phyloP scores from a whole-genome alignment of 2,113 vertebrate genomes.

The Microtus ochrogaster region DNA sequence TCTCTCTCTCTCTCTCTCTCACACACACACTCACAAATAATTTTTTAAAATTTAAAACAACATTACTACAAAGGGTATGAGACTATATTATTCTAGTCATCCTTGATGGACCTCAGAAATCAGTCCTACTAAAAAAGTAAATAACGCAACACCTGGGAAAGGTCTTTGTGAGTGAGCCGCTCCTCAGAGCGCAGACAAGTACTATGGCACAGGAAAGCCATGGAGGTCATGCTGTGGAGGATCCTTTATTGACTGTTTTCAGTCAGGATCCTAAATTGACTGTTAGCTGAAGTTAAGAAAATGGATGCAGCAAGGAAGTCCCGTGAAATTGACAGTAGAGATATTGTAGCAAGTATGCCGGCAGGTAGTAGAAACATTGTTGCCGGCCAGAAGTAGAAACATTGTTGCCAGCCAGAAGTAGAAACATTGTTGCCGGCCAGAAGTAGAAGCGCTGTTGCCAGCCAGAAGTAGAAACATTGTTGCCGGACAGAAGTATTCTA shows the following conservation, averaged over 20 bases:
- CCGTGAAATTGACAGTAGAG: conserved; percentile 70
- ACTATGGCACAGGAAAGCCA: conserved; percentile 36
- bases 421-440: background rate
- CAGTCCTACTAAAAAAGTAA: conserved; percentile 53
- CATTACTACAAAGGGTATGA: conserved; percentile 72
- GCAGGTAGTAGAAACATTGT: conserved; percentile 68
- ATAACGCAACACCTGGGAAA: conserved; percentile 69
- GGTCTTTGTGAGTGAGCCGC: conserved; percentile 64
- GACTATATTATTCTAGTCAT: conserved; percentile 72
- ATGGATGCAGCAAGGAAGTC: conserved; percentile 63
- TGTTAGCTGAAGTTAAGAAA: conserved; percentile 71
- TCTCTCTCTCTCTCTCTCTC: too few relatives aligned
- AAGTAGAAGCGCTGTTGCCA: conserved; percentile 33
- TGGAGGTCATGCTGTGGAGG: conserved; percentile 69
- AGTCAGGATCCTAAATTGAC: conserved; percentile 56
- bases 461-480: conserved; percentile 63
- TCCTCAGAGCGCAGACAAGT: conserved; percentile 57
- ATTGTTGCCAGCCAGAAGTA: conserved; percentile 56
- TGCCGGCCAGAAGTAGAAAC: conserved; percentile 66
- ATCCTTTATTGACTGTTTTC: conserved; percentile 67
- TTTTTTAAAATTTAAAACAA: background rate
- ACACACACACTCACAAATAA: background rate
- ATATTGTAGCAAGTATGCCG: conserved; percentile 69
- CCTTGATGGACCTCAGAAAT: conserved; percentile 68
- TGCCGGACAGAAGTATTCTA: conserved; percentile 61